Percentiles rank a stretch among this genome's conserved stretches.
phyloP scores from a whole-genome alignment of 2,797 vertebrate species.

The Hapalemur alaotrensis region DNA sequence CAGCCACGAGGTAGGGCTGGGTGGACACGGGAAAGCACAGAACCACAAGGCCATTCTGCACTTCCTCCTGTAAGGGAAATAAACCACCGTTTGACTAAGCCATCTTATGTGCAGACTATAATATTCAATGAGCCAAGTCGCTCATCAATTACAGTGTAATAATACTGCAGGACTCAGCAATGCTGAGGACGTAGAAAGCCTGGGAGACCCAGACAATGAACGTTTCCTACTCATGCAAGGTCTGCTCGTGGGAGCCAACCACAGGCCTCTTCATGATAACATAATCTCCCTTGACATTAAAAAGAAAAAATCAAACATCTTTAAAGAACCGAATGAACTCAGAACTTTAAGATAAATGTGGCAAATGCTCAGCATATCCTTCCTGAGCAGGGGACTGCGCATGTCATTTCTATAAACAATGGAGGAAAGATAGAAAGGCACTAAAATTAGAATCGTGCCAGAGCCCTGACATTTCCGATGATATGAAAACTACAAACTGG shows the following conservation, averaged over 20 bases:
- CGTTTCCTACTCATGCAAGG: neutral
- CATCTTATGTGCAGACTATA: neutral
- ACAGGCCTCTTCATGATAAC: neutral
- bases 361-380: neutral
- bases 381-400: neutral
- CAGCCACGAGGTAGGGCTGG: neutral
- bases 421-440: conserved; percentile 13
- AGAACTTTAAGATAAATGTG: neutral
- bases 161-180: neutral
- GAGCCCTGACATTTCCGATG: conserved; percentile 68
- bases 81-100: neutral
- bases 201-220: neutral
- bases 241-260: neutral
- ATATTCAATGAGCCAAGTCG: neutral
- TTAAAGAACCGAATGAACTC: neutral
- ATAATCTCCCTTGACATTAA: neutral
- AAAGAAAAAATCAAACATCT: neutral
- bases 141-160: neutral
- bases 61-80: neutral
- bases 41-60: neutral
- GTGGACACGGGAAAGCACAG: neutral
- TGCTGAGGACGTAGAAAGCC: neutral
- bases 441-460: conserved; percentile 56
- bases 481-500: conserved; percentile 65
- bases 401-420: conserved; percentile 43